A percentile compares a stretch with the other conserved stretches of the same genome.
Conservation (phyloP, 1,140 invertebrate genomes). For the Sipha flava region DNA sequence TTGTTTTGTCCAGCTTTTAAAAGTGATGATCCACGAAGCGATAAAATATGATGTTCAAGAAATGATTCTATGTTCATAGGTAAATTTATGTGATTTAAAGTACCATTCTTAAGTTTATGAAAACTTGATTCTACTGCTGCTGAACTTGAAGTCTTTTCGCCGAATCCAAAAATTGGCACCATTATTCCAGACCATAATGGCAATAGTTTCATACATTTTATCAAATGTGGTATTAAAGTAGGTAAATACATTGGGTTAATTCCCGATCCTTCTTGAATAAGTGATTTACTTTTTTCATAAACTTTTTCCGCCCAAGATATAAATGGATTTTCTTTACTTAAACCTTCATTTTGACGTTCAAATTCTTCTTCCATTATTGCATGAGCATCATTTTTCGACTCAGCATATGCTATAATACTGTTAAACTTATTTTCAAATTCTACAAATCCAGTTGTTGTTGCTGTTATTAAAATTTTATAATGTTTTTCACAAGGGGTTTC, state of each 20-base stretch:
- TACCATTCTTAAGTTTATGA: neutral
- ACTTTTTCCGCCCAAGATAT: neutral
- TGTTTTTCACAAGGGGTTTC: neutral
- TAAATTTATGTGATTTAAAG: neutral
- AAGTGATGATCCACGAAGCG: neutral
- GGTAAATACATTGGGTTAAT: neutral
- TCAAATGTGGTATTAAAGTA: neutral
- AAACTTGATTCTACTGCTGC: neutral
- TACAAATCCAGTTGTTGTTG: neutral
- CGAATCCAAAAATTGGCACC: neutral
- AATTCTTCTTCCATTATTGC: neutral
- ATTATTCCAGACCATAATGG: neutral
- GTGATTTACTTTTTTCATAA: neutral
- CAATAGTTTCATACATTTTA: neutral
- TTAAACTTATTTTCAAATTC: neutral
- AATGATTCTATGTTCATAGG: neutral
- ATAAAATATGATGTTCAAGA: neutral
- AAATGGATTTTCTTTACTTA: neutral
- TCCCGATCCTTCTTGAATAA: neutral
- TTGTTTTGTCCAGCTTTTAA: neutral
- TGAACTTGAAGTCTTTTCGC: neutral
- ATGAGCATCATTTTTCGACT: neutral
- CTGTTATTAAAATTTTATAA: neutral
- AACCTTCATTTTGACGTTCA: neutral
- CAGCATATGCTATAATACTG: neutral